phyloP scores from a whole-genome alignment of 2,797 vertebrate species.

The Lutjanus campechanus region DNA sequence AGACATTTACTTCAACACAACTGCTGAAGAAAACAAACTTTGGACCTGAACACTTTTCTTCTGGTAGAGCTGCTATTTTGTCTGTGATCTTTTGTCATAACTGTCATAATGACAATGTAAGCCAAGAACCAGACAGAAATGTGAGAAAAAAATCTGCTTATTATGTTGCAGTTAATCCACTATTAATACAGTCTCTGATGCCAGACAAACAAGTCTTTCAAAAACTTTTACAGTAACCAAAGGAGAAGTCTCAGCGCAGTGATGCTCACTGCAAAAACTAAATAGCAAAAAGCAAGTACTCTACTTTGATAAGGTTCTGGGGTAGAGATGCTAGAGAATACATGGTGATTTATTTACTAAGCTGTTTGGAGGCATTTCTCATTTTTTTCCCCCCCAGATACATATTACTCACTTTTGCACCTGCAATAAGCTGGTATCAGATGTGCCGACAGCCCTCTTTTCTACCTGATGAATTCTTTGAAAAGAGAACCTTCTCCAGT shows the following conservation, averaged over 20 bases:
- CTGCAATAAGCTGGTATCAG: constrained; percentile 55
- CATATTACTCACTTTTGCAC: constrained; percentile 56
- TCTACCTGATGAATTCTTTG: constrained; percentile 64
- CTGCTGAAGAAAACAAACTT: neutral
- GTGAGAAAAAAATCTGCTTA: neutral
- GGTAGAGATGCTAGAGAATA: constrained; percentile 20
- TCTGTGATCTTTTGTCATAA: neutral
- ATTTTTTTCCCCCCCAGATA: constrained; percentile 40
- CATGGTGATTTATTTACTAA: constrained; percentile 55
- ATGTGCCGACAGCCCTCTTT: constrained; percentile 56
- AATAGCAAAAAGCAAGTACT: neutral
- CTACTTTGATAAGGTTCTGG: constrained; percentile 45
- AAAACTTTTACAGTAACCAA: constrained; percentile 21
- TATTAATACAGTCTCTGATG: neutral
- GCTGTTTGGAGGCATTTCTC: constrained; percentile 34
- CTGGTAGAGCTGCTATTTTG: neutral
- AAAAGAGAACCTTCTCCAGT: constrained; percentile 60
- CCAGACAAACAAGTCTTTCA: constrained; percentile 23
- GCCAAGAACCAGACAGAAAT: neutral
- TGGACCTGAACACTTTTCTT: neutral
- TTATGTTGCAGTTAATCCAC: constrained; percentile 10
- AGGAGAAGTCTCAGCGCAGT: constrained; percentile 7
- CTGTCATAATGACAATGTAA: neutral
- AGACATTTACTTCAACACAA: neutral
- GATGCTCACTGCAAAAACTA: constrained; percentile 23